A percentile compares a stretch with the other conserved stretches of the same genome.
Evolutionary conservation across 2,888 invertebrate species (phyloP).

Genomic region (Gisinianus flammeolus): DNA sequence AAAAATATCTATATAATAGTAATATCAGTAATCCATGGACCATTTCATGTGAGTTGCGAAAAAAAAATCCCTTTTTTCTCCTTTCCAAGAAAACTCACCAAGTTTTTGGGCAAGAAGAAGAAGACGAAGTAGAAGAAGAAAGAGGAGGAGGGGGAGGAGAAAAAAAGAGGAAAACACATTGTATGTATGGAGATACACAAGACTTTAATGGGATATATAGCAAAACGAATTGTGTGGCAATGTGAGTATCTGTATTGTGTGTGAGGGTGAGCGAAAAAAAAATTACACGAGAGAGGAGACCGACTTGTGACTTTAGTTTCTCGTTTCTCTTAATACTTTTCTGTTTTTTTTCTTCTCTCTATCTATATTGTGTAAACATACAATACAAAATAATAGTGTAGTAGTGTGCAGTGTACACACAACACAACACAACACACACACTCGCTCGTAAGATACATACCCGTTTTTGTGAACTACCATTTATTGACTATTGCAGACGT

Average conservation of each 20-base stretch:
- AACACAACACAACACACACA: background rate
- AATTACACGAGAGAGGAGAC: background rate
- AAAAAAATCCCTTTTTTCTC: background rate
- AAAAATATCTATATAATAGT: background rate
- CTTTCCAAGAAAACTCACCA: background rate
- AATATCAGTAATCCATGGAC: background rate
- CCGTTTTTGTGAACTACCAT: background rate
- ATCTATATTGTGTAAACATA: background rate
- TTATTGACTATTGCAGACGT: background rate
- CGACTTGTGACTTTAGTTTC: constrained; percentile 17
- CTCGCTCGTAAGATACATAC: background rate
- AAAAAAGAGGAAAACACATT: background rate
- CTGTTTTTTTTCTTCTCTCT: constrained; percentile 3
- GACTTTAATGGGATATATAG: background rate
- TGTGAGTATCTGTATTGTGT: background rate
- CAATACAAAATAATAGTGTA: background rate
- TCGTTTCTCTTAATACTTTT: constrained; percentile 11
- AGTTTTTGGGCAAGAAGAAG: background rate
- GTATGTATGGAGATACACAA: background rate
- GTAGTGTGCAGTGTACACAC: background rate
- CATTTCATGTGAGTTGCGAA: background rate
- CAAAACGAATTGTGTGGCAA: background rate
- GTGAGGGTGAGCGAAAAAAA: constrained; percentile 1
- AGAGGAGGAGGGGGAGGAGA: background rate
- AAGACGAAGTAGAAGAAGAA: background rate